Evolutionary conservation across 37 sponge, comb jelly and placozoan genomes (phyloP).

Genomic region (Theonella swinhoei): DNA sequence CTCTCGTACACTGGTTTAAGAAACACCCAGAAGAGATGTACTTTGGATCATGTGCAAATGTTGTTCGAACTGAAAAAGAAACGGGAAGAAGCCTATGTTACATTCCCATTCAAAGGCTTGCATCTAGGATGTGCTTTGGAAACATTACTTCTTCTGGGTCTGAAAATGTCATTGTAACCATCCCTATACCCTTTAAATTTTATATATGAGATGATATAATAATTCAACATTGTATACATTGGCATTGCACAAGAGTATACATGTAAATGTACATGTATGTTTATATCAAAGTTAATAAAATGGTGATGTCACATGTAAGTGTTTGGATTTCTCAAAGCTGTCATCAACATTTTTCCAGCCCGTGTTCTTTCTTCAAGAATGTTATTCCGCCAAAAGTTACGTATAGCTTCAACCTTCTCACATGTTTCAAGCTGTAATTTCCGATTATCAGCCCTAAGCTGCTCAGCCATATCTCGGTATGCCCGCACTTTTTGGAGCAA

Average conservation of each 20-base stretch:
- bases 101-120: too few relatives aligned
- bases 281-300: too few relatives aligned
- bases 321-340: not conserved
- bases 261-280: too few relatives aligned
- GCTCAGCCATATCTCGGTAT: not conserved
- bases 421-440: not conserved
- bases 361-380: not conserved
- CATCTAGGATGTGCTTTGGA: too few relatives aligned
- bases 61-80: conserved; percentile 8
- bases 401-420: not conserved
- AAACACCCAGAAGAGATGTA: too few relatives aligned
- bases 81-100: too few relatives aligned
- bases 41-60: conserved; percentile 25
- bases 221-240: too few relatives aligned
- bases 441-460: not conserved
- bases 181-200: conserved; percentile 37
- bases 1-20: not conserved
- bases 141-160: not conserved
- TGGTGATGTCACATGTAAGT: too few relatives aligned
- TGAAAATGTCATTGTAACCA: conserved; percentile 43
- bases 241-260: too few relatives aligned
- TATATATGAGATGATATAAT: not conserved
- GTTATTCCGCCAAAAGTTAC: not conserved
- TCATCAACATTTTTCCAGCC: not conserved
- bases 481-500: not conserved